A percentile compares a stretch with the other conserved stretches of the same genome.
Evolutionary conservation across 2,113 vertebrate species (phyloP).

Genomic region (Gorilla gorilla): DNA sequence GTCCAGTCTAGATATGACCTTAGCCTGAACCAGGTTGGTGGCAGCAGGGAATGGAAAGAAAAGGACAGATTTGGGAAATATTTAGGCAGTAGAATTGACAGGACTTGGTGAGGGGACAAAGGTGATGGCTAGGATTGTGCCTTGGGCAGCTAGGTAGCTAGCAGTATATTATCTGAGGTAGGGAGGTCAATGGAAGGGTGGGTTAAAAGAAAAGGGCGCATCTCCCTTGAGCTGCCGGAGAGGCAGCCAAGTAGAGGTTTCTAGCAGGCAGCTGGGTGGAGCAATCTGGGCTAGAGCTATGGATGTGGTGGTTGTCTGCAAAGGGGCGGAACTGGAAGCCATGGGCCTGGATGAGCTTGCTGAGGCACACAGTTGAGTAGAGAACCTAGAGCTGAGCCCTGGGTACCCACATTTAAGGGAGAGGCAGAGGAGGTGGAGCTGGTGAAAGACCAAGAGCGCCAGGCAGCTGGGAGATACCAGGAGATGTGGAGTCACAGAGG

Average conservation of each 20-base stretch:
- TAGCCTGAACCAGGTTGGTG: background rate
- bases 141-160: background rate
- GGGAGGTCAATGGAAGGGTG: background rate
- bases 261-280: background rate
- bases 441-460: background rate
- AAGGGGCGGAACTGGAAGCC: background rate
- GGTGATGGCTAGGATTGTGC: background rate
- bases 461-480: background rate
- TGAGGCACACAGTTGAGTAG: background rate
- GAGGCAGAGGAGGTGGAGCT: background rate
- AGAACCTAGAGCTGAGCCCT: background rate
- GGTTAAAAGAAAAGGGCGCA: background rate
- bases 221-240: background rate
- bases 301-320: accelerated
- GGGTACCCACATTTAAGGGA: background rate
- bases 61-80: background rate
- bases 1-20: background rate
- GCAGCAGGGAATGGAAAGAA: background rate
- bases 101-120: background rate
- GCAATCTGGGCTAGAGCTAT: background rate
- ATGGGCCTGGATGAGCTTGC: background rate
- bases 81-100: background rate
- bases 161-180: background rate
- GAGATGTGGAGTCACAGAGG: background rate
- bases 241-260: background rate